Evolutionary conservation across 2,797 vertebrate species (phyloP).

Genomic region (Pachyuromys duprasi): DNA sequence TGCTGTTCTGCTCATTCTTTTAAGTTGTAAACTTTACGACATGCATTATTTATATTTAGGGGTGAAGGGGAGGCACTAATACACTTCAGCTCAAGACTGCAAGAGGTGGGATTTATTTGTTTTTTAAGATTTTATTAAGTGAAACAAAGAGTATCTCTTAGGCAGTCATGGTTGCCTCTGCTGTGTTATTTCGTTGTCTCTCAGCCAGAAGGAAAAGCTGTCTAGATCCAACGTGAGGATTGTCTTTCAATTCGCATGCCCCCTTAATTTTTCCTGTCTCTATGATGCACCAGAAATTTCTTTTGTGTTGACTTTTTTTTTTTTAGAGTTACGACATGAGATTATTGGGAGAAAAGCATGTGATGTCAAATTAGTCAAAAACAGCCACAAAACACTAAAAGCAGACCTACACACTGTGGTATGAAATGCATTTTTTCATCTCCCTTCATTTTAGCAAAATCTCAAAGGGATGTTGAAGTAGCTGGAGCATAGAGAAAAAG

Average conservation of each 20-base stretch:
- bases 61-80: not conserved
- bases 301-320: constrained; percentile 63
- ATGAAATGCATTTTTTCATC: constrained; percentile 79
- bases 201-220: not conserved
- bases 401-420: constrained; percentile 69
- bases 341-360: constrained; percentile 75
- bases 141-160: not conserved
- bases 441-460: constrained; percentile 80
- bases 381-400: constrained; percentile 81
- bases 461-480: constrained; percentile 76
- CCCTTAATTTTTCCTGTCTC: not conserved
- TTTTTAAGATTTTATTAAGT: not conserved
- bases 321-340: constrained; percentile 60
- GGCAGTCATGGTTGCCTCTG: not conserved
- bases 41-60: not conserved
- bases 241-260: not conserved
- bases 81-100: not conserved
- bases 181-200: not conserved
- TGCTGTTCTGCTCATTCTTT: not conserved
- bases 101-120: not conserved
- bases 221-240: not conserved
- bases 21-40: not conserved
- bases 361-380: constrained; percentile 82
- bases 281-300: constrained; percentile 61
- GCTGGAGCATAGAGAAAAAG: constrained; percentile 70